Evolutionary conservation across 2,888 invertebrate species (phyloP), one percentile per base, ranked within the genome.

Genomic region (Melieria crassipennis): DNA sequence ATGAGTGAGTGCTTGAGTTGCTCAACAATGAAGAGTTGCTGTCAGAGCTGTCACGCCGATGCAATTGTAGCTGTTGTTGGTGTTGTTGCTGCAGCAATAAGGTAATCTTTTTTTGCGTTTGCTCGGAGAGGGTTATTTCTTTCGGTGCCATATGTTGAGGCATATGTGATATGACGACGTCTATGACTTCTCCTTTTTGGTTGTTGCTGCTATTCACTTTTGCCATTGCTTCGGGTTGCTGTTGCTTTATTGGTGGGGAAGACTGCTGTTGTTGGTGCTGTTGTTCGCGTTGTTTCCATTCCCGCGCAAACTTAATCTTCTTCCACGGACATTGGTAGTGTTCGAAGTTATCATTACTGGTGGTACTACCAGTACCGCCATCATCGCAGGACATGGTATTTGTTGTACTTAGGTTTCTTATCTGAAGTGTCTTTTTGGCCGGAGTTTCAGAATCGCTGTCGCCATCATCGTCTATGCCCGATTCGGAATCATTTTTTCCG

Each of bases 251-350:
- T 11, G n/a, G 47, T 48, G 48, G 50, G 52, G 72, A 11, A 68
- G 69, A 46, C 57, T 79, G 75, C 46, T 79, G 75, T 72, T 81
- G 77, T 42, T 79, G 71, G 48, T 75, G 63, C 45, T 79, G 71
- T 30, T 75, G 65, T 74, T 85, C 84, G 48, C 85, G 83, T 72
- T 85, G 87, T 74, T 86, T 87, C 73, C 85, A 82, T 77, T 87
- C 87, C 43, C 87, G 80, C 47, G 87, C 87, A 75, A 82, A 87
- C 47, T 87, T 83, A 55, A 87, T 86, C 76, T 87, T 87, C 78
- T 87, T 87, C 87, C 87, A 87, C 58, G 87, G 87, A 78, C 86
- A 87, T 71, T 83, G 84, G 77, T 84, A 83, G 62, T 85, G 81
- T 75, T 85, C 86, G 69, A 81, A 84, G 58, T 75, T 60, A 50